Percentiles rank a stretch among this genome's conserved stretches.
These are phyloP conservation scores for Tribolium madens DNA, from an alignment of 1,140 invertebrate genomes.

Conservation along the genomic window DNA sequence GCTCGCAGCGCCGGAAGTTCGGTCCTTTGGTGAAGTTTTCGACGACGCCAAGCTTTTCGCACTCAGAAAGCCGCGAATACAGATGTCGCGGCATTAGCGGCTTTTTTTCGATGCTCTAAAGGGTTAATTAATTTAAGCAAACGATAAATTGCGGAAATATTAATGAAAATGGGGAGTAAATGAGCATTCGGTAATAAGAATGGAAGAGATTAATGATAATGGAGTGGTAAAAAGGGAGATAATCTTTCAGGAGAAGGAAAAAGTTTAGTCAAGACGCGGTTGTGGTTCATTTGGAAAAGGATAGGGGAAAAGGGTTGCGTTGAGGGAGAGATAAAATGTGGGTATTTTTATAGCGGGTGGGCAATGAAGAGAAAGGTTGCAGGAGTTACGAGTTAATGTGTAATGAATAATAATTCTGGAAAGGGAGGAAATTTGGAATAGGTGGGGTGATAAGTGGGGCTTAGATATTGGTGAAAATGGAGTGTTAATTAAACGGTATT, in stretches of 20 bases:
- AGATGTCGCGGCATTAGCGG: not conserved
- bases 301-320: not conserved
- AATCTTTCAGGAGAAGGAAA: not conserved
- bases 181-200: not conserved
- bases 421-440: not conserved
- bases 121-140: not conserved
- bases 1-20: conserved; percentile 25
- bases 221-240: not conserved
- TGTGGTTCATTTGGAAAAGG: not conserved
- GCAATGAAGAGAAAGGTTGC: not conserved
- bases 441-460: too few relatives aligned
- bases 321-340: not conserved
- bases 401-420: not conserved
- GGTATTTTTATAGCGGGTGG: not conserved
- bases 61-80: conserved; percentile 2
- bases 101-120: not conserved
- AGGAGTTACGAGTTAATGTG: not conserved
- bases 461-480: not conserved
- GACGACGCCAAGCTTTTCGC: conserved; percentile 4
- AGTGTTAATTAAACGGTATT: not conserved
- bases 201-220: not conserved
- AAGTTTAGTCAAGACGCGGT: not conserved
- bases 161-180: not conserved
- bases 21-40: conserved; percentile 17
- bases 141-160: not conserved